phyloP scores from a whole-genome alignment of 2,888 invertebrate genomes.

The Odontocerum albicorne region DNA sequence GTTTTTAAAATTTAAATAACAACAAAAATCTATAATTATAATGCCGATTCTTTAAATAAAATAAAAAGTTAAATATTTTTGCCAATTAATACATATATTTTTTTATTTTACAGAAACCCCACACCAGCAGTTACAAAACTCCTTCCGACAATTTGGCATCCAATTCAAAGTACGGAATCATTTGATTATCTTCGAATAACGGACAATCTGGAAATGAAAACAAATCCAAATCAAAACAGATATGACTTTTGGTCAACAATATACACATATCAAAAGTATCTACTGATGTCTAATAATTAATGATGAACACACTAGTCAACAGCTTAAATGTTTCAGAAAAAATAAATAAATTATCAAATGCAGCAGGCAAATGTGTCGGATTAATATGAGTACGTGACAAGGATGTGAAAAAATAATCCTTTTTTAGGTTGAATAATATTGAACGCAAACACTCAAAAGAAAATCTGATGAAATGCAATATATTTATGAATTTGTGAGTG shows the following conservation, averaged over 20 bases:
- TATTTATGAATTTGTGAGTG: too few species aligned
- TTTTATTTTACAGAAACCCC: constrained; percentile 35
- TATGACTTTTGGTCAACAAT: constrained; percentile 23
- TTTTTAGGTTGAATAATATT: too few species aligned
- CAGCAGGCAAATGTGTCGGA: too few species aligned
- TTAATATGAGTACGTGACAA: too few species aligned
- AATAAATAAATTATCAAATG: too few species aligned
- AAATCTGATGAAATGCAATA: too few species aligned
- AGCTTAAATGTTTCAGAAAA: too few species aligned
- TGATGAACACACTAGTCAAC: too few species aligned
- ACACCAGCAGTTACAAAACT: constrained; percentile 17
- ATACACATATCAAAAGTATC: not conserved
- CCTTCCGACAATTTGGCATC: constrained; percentile 27
- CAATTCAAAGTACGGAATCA: constrained; percentile 21
- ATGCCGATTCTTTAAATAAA: not conserved
- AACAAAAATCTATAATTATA: not conserved
- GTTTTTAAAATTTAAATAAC: too few species aligned
- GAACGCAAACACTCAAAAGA: too few species aligned
- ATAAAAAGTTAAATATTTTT: not conserved
- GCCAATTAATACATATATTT: not conserved
- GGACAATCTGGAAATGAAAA: constrained; percentile 16
- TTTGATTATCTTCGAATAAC: constrained; percentile 25
- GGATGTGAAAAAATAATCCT: too few species aligned
- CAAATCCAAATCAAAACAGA: constrained; percentile 23
- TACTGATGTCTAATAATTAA: not conserved